A percentile compares a stretch with the other conserved stretches of the same genome.
Evolutionary conservation across 2,797 vertebrate species (phyloP).

Genomic region (Sarcoramphus papa): DNA sequence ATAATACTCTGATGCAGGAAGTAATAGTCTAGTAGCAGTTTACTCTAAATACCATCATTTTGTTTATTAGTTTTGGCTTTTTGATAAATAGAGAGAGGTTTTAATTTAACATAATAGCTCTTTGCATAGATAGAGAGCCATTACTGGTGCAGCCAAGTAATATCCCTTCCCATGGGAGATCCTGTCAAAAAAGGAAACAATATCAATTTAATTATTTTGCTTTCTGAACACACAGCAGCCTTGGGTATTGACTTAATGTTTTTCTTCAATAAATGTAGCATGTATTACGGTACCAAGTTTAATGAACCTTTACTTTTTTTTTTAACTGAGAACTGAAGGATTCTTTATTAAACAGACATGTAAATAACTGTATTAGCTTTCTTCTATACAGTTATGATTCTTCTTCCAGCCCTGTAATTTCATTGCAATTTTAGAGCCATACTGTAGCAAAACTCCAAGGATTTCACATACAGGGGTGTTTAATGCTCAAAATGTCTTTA

Average conservation of each 20-base stretch:
- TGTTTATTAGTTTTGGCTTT: constrained; percentile 26
- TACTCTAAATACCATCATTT: background rate
- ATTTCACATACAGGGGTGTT: constrained; percentile 22
- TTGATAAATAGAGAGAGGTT: constrained; percentile 37
- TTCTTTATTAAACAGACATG: background rate
- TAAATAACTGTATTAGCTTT: background rate
- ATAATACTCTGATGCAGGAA: constrained; percentile 24
- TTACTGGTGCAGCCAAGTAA: constrained; percentile 1
- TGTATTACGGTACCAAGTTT: background rate
- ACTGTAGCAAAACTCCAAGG: background rate
- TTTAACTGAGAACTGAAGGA: background rate
- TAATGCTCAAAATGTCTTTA: constrained; percentile 41
- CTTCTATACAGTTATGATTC: background rate
- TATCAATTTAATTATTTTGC: constrained; percentile 31
- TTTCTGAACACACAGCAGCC: background rate
- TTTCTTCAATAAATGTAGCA: constrained; percentile 24
- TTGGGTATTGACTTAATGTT: constrained; percentile 18
- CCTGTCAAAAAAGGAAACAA: background rate
- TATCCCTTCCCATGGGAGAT: background rate
- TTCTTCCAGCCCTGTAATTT: constrained; percentile 19
- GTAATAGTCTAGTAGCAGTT: constrained; percentile 16
- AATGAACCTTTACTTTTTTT: constrained; percentile 4
- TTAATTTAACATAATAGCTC: constrained; percentile 25
- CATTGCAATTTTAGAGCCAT: background rate
- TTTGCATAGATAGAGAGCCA: background rate